Conservation (phyloP, 2,888 invertebrate species). For the Actias luna region DNA sequence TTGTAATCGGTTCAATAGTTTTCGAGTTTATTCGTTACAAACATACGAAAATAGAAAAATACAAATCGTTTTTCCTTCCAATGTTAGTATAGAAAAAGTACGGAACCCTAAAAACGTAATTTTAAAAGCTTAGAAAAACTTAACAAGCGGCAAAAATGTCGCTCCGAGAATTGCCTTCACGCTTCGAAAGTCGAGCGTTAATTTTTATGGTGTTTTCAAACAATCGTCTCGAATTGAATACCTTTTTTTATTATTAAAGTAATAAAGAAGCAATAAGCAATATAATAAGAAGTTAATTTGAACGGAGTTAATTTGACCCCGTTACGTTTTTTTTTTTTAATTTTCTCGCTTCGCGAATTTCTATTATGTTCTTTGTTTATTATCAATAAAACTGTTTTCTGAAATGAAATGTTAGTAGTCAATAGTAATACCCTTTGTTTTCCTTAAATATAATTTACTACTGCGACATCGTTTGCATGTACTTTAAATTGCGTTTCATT, state of each 20-base stretch:
- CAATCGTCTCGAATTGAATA: constrained; percentile 15
- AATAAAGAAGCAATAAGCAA: not conserved
- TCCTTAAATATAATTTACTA: too few species aligned
- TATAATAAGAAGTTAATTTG: constrained; percentile 9
- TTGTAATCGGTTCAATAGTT: too few species aligned
- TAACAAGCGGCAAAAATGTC: constrained; percentile 19
- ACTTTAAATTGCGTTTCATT: too few species aligned
- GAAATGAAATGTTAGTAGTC: not conserved
- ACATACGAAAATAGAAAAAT: too few species aligned
- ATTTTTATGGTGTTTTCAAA: constrained; percentile 15
- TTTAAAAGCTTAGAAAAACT: constrained; percentile 25
- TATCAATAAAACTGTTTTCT: not conserved
- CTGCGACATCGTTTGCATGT: too few species aligned
- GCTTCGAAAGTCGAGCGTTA: constrained; percentile 8
- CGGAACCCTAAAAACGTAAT: constrained; percentile 27
- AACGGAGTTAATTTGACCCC: not conserved
- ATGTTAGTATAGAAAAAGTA: too few species aligned
- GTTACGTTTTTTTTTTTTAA: not conserved
- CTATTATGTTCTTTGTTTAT: not conserved
- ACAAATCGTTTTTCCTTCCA: too few species aligned
- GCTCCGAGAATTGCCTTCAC: not conserved
- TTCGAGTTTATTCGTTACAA: too few species aligned
- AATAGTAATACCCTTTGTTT: too few species aligned
- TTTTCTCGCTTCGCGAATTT: not conserved
- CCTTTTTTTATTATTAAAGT: constrained; percentile 8